Evolutionary conservation across 2,797 vertebrate species (phyloP).

Genomic region (Echeneis naucrates): DNA sequence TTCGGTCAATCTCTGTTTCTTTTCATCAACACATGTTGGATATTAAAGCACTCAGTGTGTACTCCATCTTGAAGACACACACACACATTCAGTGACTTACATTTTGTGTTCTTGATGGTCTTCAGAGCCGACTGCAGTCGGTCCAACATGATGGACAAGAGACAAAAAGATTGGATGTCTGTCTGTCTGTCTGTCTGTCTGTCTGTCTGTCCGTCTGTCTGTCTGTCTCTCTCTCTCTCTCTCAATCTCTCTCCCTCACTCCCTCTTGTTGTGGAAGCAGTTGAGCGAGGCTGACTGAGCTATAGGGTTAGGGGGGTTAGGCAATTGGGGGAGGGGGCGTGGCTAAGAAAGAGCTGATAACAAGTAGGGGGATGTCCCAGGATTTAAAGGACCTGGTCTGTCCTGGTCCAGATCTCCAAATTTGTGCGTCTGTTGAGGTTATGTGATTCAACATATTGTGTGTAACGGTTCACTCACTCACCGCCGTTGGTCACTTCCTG

Average conservation of each 20-base stretch:
- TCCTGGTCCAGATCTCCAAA: too few relatives aligned
- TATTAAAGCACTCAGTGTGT: too few relatives aligned
- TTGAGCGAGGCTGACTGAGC: too few relatives aligned
- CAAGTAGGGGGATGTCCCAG: too few relatives aligned
- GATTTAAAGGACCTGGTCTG: too few relatives aligned
- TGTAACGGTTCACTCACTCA: conserved; percentile 63
- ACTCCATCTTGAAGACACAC: background rate
- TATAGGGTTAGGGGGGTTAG: conserved; percentile 17
- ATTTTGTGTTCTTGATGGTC: conserved; percentile 82
- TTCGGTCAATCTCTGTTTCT: too few relatives aligned
- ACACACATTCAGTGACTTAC: conserved; percentile 67
- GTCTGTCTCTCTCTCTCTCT: background rate
- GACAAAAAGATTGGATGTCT: background rate
- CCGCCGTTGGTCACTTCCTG: conserved; percentile 80
- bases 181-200: conserved; percentile 6
- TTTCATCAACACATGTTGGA: too few relatives aligned
- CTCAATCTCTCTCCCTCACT: background rate
- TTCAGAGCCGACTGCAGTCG: conserved; percentile 83
- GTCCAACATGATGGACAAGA: conserved; percentile 78
- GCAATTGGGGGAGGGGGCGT: conserved; percentile 34
- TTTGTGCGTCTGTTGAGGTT: too few relatives aligned
- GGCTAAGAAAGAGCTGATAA: conserved; percentile 23
- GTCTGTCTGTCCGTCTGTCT: too few relatives aligned
- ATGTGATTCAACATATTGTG: too few relatives aligned
- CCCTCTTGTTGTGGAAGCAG: too few relatives aligned